phyloP scores from a whole-genome alignment of 1,140 invertebrate genomes.

The Drosophila arawakana region DNA sequence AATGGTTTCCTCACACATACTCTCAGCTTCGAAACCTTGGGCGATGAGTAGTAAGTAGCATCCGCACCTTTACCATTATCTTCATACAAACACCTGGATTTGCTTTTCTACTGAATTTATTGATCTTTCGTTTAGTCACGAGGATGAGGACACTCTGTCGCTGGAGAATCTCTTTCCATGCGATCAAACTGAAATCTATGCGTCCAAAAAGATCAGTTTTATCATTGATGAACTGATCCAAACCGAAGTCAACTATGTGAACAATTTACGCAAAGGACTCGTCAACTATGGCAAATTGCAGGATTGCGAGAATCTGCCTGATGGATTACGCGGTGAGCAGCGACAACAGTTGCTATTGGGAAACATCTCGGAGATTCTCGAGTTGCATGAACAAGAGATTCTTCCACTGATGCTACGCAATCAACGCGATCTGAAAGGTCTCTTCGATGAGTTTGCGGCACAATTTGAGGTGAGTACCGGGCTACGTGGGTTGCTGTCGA shows the following conservation, averaged over 20 bases:
- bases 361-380: constrained; percentile 71
- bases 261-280: constrained; percentile 74
- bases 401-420: constrained; percentile 78
- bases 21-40: constrained; percentile 71
- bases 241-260: constrained; percentile 82
- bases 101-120: constrained; percentile 5
- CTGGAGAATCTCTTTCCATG: constrained; percentile 82
- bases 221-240: constrained; percentile 82
- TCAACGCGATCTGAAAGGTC: constrained; percentile 74
- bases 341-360: constrained; percentile 61
- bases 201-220: constrained; percentile 79
- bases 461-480: constrained; percentile 72
- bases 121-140: constrained; percentile 57
- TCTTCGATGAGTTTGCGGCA: constrained; percentile 78
- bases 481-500: neutral
- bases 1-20: constrained; percentile 75
- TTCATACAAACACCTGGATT: neutral
- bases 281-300: constrained; percentile 72
- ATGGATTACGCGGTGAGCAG: constrained; percentile 57
- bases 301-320: constrained; percentile 60
- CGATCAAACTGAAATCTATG: constrained; percentile 82
- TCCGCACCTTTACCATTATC: neutral
- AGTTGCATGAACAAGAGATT: constrained; percentile 75
- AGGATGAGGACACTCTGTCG: constrained; percentile 79
- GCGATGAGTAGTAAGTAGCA: constrained; percentile 83